These are phyloP conservation scores for Boloria euphrosyne DNA, from an alignment of 2,888 invertebrate species.

Conservation along the genomic window DNA sequence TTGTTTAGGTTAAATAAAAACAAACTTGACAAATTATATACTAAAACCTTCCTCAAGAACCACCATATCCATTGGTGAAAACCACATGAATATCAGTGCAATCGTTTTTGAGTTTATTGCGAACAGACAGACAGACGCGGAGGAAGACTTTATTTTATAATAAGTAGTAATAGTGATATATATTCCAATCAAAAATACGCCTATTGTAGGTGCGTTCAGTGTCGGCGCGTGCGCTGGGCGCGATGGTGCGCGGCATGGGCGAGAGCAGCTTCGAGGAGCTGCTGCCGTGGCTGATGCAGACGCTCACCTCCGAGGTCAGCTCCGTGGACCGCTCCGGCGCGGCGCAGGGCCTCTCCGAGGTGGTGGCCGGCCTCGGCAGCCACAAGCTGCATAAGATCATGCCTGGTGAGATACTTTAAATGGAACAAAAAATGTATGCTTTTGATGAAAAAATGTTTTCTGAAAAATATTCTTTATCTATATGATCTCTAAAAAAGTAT, in stretches of 20 bases:
- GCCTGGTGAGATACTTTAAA: slow-evolving; percentile 96
- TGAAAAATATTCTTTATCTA: too few relatives aligned
- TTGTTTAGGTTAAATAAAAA: neutral
- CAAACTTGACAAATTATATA: too few relatives aligned
- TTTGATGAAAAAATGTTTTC: too few relatives aligned
- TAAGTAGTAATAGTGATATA: too few relatives aligned
- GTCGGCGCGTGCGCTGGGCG: slow-evolving; percentile 97
- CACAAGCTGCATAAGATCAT: slow-evolving; percentile 97
- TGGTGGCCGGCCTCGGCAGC: slow-evolving; percentile 97
- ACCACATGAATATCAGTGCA: too few relatives aligned
- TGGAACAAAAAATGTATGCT: slow-evolving; percentile 66
- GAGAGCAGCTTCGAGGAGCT: slow-evolving; percentile 97
- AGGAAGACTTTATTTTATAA: too few relatives aligned
- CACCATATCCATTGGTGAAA: too few relatives aligned
- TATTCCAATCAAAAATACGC: too few relatives aligned
- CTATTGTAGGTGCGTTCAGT: slow-evolving; percentile 90
- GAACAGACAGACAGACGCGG: too few relatives aligned
- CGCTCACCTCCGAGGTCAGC: slow-evolving; percentile 95
- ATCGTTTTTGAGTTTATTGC: too few relatives aligned
- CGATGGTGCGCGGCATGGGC: slow-evolving; percentile 99
- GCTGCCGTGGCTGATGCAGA: slow-evolving; percentile 99
- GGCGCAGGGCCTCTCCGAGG: slow-evolving; percentile 98
- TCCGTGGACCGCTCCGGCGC: slow-evolving; percentile 98
- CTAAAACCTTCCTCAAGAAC: too few relatives aligned
- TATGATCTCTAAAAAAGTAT: too few relatives aligned